Conservation (phyloP, 2,113 vertebrate species). For the Corythornis cristatus region DNA sequence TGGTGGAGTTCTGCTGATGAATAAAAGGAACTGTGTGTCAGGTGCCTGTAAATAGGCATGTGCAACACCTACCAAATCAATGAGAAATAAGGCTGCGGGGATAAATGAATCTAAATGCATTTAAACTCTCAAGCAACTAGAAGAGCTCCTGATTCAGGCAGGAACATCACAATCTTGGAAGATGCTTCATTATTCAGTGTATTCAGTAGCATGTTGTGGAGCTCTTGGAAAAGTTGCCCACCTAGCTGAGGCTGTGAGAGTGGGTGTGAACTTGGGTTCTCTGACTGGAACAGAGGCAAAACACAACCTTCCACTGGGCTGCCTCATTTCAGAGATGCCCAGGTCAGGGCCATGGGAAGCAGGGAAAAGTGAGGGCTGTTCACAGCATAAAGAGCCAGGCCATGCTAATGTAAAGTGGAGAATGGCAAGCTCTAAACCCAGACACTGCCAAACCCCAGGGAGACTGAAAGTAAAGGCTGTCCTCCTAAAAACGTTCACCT, state of each 20-base stretch:
- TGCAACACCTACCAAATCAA: not conserved
- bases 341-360: not conserved
- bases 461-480: not conserved
- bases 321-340: not conserved
- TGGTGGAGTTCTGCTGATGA: conserved; percentile 42
- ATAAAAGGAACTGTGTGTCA: conserved; percentile 51
- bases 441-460: not conserved
- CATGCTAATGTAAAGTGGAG: not conserved
- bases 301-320: not conserved
- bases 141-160: not conserved
- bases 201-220: not conserved
- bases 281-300: not conserved
- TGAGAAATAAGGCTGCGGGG: not conserved
- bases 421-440: conserved; percentile 10
- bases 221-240: not conserved
- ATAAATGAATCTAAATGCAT: not conserved
- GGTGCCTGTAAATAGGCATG: conserved; percentile 16
- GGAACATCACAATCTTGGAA: not conserved
- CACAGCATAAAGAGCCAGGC: not conserved
- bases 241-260: not conserved
- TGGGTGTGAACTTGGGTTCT: rapidly evolving
- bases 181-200: not conserved
- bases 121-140: not conserved
- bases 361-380: not conserved
- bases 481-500: not conserved